These are phyloP conservation scores for Hirtodrosophila cameraria DNA, from an alignment of 2,888 invertebrate species.

Conservation along the genomic window DNA sequence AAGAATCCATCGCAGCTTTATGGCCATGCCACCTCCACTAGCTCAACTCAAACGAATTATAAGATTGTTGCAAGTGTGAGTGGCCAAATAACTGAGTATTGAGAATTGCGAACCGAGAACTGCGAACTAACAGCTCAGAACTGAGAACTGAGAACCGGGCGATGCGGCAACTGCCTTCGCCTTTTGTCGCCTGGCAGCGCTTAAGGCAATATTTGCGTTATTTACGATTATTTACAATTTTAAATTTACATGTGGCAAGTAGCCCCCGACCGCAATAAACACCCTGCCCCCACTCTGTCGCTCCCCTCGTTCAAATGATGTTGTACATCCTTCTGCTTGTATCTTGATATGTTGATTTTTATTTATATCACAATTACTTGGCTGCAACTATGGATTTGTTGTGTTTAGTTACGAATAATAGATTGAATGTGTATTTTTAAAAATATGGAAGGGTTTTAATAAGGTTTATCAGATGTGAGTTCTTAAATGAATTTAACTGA, in stretches of 20 bases:
- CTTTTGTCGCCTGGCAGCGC: constrained; percentile 73
- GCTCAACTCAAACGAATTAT: constrained; percentile 41
- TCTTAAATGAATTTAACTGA: no score
- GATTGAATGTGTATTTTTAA: neutral
- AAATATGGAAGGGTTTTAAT: neutral
- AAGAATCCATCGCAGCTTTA: constrained; percentile 21
- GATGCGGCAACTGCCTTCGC: constrained; percentile 31
- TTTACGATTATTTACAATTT: constrained; percentile 82
- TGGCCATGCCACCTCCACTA: constrained; percentile 15
- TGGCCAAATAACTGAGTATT: constrained; percentile 52
- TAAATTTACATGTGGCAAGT: constrained; percentile 72
- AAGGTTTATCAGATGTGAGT: no score
- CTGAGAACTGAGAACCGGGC: constrained; percentile 4
- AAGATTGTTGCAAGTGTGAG: constrained; percentile 66
- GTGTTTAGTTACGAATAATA: constrained; percentile 40
- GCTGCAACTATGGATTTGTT: constrained; percentile 48
- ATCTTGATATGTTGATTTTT: constrained; percentile 76
- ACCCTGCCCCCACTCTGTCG: neutral
- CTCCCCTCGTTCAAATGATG: constrained; percentile 8
- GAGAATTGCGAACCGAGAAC: constrained; percentile 4
- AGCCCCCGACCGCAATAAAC: constrained; percentile 8
- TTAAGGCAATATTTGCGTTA: constrained; percentile 82
- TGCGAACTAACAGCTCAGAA: constrained; percentile 12
- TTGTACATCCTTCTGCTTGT: constrained; percentile 62
- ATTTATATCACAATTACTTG: constrained; percentile 72